These are phyloP conservation scores for Notechis scutatus DNA, from an alignment of 2,113 vertebrate genomes.

Conservation along the genomic window DNA sequence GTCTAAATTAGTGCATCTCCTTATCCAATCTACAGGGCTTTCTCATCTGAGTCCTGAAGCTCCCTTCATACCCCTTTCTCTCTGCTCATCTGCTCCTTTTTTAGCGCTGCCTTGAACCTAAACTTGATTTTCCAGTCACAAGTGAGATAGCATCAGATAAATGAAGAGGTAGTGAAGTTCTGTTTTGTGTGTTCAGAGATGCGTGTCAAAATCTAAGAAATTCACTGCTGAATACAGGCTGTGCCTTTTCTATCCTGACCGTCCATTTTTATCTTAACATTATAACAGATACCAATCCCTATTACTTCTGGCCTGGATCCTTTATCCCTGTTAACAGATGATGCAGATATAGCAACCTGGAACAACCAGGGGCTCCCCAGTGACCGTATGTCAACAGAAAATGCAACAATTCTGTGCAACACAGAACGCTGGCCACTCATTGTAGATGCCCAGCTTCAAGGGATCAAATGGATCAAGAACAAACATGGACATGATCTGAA, in stretches of 20 bases:
- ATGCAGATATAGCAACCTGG: conserved; percentile 67
- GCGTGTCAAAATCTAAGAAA: not conserved
- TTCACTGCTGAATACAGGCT: rapidly evolving
- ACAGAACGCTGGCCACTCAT: conserved; percentile 74
- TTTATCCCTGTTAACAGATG: conserved; percentile 68
- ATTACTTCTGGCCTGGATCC: conserved; percentile 68
- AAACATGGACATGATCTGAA: conserved; percentile 57
- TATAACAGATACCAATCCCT: conserved; percentile 70
- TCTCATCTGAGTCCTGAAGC: not conserved
- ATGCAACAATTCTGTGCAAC: conserved; percentile 73
- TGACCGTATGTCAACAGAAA: conserved; percentile 72
- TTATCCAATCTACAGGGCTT: not conserved
- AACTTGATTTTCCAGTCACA: not conserved
- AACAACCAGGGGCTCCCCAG: conserved; percentile 78
- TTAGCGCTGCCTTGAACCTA: not conserved
- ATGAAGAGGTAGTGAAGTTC: not conserved
- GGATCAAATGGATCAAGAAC: conserved; percentile 76
- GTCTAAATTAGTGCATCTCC: not conserved
- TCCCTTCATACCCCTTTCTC: not conserved
- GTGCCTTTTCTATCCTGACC: not conserved
- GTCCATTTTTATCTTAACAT: not conserved
- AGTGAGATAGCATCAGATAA: not conserved
- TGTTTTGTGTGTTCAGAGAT: not conserved
- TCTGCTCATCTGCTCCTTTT: not conserved
- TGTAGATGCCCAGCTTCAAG: conserved; percentile 73